Conservation (phyloP, 2,113 vertebrate genomes). For the Castor canadensis region DNA sequence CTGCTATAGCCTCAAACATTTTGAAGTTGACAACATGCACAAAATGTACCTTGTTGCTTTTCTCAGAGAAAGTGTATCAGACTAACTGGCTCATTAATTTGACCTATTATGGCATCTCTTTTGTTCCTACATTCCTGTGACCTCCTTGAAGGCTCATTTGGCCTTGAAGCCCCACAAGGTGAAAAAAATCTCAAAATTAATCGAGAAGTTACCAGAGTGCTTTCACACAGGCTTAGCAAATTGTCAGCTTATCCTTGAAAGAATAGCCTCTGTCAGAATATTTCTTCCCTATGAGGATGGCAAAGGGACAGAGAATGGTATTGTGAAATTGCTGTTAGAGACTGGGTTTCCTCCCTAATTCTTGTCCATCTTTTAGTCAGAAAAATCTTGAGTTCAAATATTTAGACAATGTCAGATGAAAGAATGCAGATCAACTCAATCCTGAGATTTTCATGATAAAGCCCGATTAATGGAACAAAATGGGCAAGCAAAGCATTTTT, state of each 20-base stretch:
- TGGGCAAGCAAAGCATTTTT: constrained; percentile 38
- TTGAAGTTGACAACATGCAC: constrained; percentile 60
- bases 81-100: constrained; percentile 74
- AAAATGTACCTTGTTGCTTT: constrained; percentile 44
- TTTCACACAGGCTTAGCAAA: constrained; percentile 58
- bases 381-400: constrained; percentile 54
- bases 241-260: constrained; percentile 59
- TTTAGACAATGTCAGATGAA: constrained; percentile 51
- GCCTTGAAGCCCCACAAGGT: constrained; percentile 72
- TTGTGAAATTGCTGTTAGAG: neutral
- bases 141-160: constrained; percentile 69
- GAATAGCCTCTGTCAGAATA: constrained; percentile 15
- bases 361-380: constrained; percentile 4
- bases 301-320: neutral
- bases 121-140: constrained; percentile 59
- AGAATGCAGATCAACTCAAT: constrained; percentile 16
- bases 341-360: constrained; percentile 17
- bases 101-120: constrained; percentile 75
- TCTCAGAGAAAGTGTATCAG: constrained; percentile 12
- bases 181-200: constrained; percentile 71
- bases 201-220: constrained; percentile 61
- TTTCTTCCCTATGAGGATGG: neutral
- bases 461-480: constrained; percentile 46
- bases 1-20: constrained; percentile 24
- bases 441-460: constrained; percentile 24